Conservation (phyloP, 2,113 vertebrate genomes). For the Paralichthys olivaceus region DNA sequence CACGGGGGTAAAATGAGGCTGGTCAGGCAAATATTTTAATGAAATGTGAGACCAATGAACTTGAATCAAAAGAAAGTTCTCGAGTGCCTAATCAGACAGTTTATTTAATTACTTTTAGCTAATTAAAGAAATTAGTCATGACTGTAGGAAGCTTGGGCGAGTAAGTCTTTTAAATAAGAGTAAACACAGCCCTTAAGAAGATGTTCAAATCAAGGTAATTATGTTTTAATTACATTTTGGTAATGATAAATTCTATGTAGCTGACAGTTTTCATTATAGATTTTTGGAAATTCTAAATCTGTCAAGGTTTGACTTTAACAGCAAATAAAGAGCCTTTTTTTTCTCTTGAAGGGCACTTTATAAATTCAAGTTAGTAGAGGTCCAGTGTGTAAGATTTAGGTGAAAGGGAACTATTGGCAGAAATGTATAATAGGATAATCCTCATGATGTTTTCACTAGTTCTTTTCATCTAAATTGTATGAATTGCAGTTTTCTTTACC, state of each 20-base stretch:
- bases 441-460: too few species aligned
- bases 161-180: constrained; percentile 12
- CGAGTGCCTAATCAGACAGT: not conserved
- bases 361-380: too few species aligned
- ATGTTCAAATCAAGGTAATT: constrained; percentile 49
- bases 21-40: not conserved
- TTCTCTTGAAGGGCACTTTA: too few species aligned
- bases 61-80: constrained; percentile 3
- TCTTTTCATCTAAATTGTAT: too few species aligned
- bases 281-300: too few species aligned
- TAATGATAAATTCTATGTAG: constrained; percentile 22
- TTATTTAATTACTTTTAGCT: constrained; percentile 45
- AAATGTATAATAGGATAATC: too few species aligned
- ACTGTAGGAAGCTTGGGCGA: constrained; percentile 17
- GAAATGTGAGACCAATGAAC: constrained; percentile 8
- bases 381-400: too few species aligned
- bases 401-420: too few species aligned
- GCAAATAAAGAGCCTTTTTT: too few species aligned
- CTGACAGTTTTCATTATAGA: constrained; percentile 22
- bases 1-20: not conserved
- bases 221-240: constrained; percentile 45
- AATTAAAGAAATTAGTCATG: constrained; percentile 53
- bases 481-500: too few species aligned
- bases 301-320: too few species aligned
- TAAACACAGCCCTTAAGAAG: constrained; percentile 12